Base-by-base conservation (phyloP, 2,113 vertebrate species). In the Serinus canaria region DNA sequence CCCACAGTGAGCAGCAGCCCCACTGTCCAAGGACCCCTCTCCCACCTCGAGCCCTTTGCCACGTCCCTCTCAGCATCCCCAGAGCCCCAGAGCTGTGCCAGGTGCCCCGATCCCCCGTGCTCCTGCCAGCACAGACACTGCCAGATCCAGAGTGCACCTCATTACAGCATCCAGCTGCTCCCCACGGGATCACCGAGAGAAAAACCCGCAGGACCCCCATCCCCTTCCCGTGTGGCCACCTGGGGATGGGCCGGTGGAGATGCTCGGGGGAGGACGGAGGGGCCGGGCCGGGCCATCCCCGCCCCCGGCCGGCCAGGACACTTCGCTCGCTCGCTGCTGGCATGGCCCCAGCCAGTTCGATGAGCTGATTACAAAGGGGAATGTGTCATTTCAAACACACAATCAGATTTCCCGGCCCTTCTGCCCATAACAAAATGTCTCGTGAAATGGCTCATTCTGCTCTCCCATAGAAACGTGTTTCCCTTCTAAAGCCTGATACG, bases 341-440 rank as follows among this genome's bases (percentile, higher is more conserved):
- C 75, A 7, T 33, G 25, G 7, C 66, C 68, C 75, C 87, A 44
- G 90, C 30, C 19, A 52, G 87, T 15, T 28, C 4, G 2, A 91
- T 72, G 23, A 80, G 86, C 69, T 59, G 82, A n/a, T 79, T 78
- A 93, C 92, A 94, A 93, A 96, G 82, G 72, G 88, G 86, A 72
- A 93, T 1, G 75, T 85, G 80, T 87, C 83, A 67, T 92, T 95
- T 83, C 55, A 94, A 95, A 94, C 2, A 46, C 79, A 95, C 87
- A 90, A 52, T 80, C 81, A 68, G 59, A 91, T 86, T 93, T 94
- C 88, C 91, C 17, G 31, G 55, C 69, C 76, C 72, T 92, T 87
- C 94, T 79, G 80, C 83, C 69, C 50, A 4, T 76, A 76, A 91
- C 74, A 70, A 91, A 91, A 88, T n/a, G 83, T 60, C 91, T 96